A percentile compares a stretch with the other conserved stretches of the same genome.
Conservation (phyloP, 2,797 vertebrate genomes). For the Carapus acus region DNA sequence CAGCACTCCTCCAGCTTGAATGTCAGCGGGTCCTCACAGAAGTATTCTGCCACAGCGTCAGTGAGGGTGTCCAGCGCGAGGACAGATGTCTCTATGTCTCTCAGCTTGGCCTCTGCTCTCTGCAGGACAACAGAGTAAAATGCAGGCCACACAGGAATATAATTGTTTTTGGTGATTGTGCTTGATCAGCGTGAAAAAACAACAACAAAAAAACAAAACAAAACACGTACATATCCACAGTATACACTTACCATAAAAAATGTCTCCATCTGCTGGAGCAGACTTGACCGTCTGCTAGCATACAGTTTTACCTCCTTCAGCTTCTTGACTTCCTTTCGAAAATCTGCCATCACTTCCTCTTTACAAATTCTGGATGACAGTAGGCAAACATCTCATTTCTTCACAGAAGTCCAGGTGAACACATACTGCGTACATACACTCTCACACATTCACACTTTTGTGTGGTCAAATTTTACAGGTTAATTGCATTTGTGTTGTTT, state of each 20-base stretch:
- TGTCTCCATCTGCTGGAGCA: constrained; percentile 66
- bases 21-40: constrained; percentile 74
- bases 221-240: no score
- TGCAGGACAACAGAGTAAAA: constrained; percentile 24
- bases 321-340: constrained; percentile 66
- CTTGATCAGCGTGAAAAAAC: neutral
- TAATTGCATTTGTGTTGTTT: neutral
- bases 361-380: constrained; percentile 66
- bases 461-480: no score
- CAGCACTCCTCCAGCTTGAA: constrained; percentile 79
- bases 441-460: no score
- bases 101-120: constrained; percentile 67
- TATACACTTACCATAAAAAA: constrained; percentile 71
- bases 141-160: no score
- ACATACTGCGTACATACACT: no score
- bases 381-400: neutral
- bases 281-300: constrained; percentile 52
- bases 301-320: constrained; percentile 62
- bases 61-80: constrained; percentile 55
- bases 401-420: no score
- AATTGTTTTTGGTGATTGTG: neutral
- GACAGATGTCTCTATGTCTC: constrained; percentile 49
- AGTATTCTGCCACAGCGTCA: constrained; percentile 68
- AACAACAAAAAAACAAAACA: no score
- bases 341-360: constrained; percentile 71